These are phyloP conservation scores for Centropus bengalensis DNA, from an alignment of 2,113 vertebrate species.

Conservation along the genomic window DNA sequence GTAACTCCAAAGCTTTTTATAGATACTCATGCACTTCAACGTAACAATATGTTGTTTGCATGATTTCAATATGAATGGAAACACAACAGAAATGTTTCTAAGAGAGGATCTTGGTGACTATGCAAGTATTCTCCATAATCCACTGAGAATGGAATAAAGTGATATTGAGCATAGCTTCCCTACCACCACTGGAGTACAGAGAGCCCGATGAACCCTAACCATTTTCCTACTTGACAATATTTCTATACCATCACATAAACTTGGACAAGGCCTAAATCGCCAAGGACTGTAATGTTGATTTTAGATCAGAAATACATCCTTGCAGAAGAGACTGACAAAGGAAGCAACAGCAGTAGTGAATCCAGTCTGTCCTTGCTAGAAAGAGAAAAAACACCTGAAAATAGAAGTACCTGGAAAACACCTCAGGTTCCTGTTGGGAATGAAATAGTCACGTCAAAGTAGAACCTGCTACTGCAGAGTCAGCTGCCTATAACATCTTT, in stretches of 20 bases:
- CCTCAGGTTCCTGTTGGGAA: not conserved
- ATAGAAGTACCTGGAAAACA: not conserved
- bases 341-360: not conserved
- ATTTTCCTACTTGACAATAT: not conserved
- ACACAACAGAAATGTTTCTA: not conserved
- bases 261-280: not conserved
- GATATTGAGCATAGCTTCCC: not conserved
- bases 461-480: not conserved
- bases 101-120: constrained; percentile 11
- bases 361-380: not conserved
- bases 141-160: not conserved
- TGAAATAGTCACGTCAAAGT: not conserved
- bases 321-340: not conserved
- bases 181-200: not conserved
- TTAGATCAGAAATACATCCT: not conserved
- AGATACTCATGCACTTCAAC: not conserved
- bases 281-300: not conserved
- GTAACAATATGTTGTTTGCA: not conserved
- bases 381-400: constrained; percentile 2
- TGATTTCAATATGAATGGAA: not conserved
- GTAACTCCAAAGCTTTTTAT: not conserved
- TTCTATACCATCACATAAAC: not conserved
- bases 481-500: constrained; percentile 45
- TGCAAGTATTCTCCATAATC: not conserved
- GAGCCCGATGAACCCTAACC: not conserved